Evolutionary conservation across 2,113 vertebrate genomes (phyloP), one percentile per base, ranked within the genome.

Genomic region (Polypterus bichir): DNA sequence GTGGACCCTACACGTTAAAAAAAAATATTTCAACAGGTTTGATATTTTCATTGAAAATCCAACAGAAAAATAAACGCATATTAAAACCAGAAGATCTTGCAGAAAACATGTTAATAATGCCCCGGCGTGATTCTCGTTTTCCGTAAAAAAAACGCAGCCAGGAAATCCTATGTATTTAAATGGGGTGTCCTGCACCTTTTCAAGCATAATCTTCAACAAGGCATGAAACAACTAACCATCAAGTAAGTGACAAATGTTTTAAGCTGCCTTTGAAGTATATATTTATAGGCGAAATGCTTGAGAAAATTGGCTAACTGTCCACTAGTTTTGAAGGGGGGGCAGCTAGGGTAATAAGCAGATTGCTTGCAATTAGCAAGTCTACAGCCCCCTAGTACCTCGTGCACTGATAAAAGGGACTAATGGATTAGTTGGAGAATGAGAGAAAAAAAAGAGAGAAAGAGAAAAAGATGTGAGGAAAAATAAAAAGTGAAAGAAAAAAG

Each of bases 401-500:
- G n/a, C 44, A 45, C 56, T 3, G 3, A 44, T 7, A 4, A 45
- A 7, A 58, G 44, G 56, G 44, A 44, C 44, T 58, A 58, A 58
- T 58, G 27, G 7, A 45, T 3, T 8, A 27, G 8, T n/a, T 8
- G 49, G 60, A 47, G 45, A 54, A 27, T 5, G 27, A 77, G 81
- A 79, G 74, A 69, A 66, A 69, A 45, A 48, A 7, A 48, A 54
- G 51, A 65, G 4, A 56, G 64, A 44, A 7, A 56, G 58, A 27
- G 27, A 27, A 27, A 59, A 65, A 64, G 67, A 56, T 67, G 65
- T 62, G 76, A 64, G 73, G 63, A 73, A 70, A 66, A 69, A 69
- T 62, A 68, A 56, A 48, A 67, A 75, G 68, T 59, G 68, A 72
- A 68, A 74, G 64, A 47, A 66, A 62, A 72, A 71, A 80, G 77